Evolutionary conservation across 30 jellyfish, hydroid and myxozoan species (phyloP).

Genomic region (Hydractinia echinata): DNA sequence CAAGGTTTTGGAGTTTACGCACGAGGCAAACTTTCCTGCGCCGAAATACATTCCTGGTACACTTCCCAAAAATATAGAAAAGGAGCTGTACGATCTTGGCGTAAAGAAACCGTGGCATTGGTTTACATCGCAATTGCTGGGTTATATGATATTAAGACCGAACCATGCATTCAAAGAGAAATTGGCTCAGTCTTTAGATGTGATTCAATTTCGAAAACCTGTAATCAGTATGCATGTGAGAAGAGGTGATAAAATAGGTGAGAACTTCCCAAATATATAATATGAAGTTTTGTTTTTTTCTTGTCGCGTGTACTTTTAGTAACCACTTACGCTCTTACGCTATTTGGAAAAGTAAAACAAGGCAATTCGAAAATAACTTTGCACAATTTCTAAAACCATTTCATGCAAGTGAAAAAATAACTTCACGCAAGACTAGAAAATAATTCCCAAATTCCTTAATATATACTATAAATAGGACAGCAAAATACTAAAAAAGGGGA

Average conservation of each 20-base stretch:
- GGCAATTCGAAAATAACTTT: too few relatives aligned
- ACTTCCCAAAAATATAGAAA: not conserved
- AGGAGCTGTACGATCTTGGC: not conserved
- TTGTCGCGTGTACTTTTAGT: not conserved
- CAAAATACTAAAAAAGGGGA: too few relatives aligned
- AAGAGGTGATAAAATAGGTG: constrained; percentile 13
- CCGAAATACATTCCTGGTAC: constrained; percentile 1
- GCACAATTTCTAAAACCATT: too few relatives aligned
- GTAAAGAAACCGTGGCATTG: constrained; percentile 2
- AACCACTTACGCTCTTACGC: too few relatives aligned
- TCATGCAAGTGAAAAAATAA: too few relatives aligned
- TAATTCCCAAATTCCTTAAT: too few relatives aligned
- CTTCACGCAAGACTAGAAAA: too few relatives aligned
- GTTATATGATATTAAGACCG: not conserved
- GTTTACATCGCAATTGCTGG: not conserved
- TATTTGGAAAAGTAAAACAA: too few relatives aligned
- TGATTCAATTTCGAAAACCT: not conserved
- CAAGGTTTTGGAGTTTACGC: not conserved
- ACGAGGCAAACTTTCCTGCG: constrained; percentile 5
- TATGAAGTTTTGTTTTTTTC: not conserved
- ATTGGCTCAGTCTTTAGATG: not conserved
- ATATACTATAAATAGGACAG: too few relatives aligned
- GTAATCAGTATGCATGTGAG: not conserved
- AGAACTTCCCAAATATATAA: not conserved
- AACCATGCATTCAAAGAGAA: not conserved